phyloP scores from a whole-genome alignment of 2,888 invertebrate genomes.

The Oxystoma pomonae region DNA sequence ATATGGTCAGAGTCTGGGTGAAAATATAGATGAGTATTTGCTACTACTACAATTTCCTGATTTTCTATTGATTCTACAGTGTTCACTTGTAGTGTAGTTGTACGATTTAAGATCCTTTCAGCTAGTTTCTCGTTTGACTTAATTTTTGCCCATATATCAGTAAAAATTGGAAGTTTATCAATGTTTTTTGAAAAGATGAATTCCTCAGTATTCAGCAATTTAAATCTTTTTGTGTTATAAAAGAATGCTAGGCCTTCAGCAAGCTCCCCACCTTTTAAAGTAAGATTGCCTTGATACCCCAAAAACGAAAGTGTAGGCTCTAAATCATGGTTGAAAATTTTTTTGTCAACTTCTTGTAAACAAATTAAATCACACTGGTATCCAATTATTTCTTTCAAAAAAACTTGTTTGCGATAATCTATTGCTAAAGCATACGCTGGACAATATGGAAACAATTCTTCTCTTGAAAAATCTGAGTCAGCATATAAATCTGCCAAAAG shows the following conservation, averaged over 20 bases:
- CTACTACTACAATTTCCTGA: conserved; percentile 57
- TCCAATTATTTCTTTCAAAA: conserved; percentile 80
- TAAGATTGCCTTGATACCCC: conserved; percentile 60
- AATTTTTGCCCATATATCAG: conserved; percentile 58
- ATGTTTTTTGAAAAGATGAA: conserved; percentile 60
- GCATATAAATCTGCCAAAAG: conserved; percentile 89
- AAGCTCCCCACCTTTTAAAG: conserved; percentile 68
- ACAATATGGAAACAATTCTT: conserved; percentile 77
- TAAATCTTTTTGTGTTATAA: conserved; percentile 66
- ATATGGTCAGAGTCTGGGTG: conserved; percentile 90
- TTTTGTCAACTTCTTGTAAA: conserved; percentile 88
- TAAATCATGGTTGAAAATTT: conserved; percentile 68
- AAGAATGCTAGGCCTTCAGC: conserved; percentile 82
- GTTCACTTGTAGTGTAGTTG: conserved; percentile 63
- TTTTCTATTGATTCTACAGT: conserved; percentile 54
- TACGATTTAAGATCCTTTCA: conserved; percentile 57
- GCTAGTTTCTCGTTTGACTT: conserved; percentile 54
- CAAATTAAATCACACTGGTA: conserved; percentile 90
- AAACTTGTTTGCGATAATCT: conserved; percentile 83
- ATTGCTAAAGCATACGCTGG: conserved; percentile 76
- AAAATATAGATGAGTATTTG: conserved; percentile 92
- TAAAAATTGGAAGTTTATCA: conserved; percentile 50
- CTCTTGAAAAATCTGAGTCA: conserved; percentile 61
- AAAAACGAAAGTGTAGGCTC: conserved; percentile 54
- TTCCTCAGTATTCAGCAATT: conserved; percentile 50